phyloP scores from a whole-genome alignment of 2,113 vertebrate species.

The Mirza zaza region DNA sequence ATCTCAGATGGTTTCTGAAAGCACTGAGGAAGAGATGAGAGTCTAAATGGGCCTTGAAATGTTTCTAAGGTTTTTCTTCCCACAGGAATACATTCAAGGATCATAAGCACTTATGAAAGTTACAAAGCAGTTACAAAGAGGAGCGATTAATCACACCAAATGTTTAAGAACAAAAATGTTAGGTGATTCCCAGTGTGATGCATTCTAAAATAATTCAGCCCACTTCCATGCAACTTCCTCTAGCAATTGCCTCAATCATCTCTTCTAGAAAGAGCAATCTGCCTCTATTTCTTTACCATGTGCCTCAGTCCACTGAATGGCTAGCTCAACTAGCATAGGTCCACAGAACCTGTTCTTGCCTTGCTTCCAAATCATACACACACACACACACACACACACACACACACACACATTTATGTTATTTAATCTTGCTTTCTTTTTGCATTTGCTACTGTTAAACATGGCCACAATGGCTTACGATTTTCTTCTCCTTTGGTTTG shows the following conservation, averaged over 20 bases:
- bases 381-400: no score
- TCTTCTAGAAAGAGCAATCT: not conserved
- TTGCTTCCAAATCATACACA: not conserved
- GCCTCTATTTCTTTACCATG: not conserved
- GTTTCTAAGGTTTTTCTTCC: not conserved
- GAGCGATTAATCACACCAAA: not conserved
- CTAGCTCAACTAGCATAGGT: not conserved
- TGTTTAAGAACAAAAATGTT: not conserved
- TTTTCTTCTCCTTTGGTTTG: not conserved
- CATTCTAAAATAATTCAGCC: not conserved
- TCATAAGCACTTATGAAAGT: not conserved
- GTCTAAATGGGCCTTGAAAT: not conserved
- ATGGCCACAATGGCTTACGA: no score
- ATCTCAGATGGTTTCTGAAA: slow-evolving; percentile 18
- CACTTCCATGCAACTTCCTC: not conserved
- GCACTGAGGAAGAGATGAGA: not conserved
- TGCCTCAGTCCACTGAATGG: not conserved
- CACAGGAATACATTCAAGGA: not conserved
- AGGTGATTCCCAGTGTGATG: not conserved
- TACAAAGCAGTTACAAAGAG: not conserved
- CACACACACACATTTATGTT: not conserved
- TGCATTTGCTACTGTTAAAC: not conserved
- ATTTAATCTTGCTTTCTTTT: not conserved
- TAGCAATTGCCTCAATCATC: not conserved
- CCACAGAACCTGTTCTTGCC: not conserved